phyloP scores from a whole-genome alignment of 2,797 vertebrate species.

The Hephaestus fuliginosus region DNA sequence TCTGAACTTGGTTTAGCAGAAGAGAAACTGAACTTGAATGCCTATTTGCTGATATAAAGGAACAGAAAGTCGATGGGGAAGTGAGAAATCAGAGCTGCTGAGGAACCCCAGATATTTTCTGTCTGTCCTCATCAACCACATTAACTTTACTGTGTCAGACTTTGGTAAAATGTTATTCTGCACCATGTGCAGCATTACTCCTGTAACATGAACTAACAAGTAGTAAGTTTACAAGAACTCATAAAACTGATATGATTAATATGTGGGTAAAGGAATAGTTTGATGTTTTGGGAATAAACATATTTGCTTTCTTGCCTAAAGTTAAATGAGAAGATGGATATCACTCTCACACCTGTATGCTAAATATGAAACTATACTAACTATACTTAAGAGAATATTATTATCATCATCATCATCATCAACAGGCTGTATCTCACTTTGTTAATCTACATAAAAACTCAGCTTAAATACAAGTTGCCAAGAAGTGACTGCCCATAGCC shows the following conservation, averaged over 20 bases:
- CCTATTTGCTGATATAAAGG: neutral
- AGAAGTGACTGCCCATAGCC: too few relatives aligned
- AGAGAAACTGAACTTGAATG: slow-evolving; percentile 17
- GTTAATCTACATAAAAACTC: too few relatives aligned
- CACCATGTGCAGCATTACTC: neutral
- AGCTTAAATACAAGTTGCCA: too few relatives aligned
- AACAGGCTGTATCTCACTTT: too few relatives aligned
- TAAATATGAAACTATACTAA: neutral
- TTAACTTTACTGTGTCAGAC: too few relatives aligned
- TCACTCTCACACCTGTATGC: too few relatives aligned
- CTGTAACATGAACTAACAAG: neutral
- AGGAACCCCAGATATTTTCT: neutral
- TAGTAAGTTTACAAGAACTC: neutral
- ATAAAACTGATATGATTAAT: neutral
- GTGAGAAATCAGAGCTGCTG: neutral
- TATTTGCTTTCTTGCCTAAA: neutral
- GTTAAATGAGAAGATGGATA: neutral
- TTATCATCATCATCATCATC: too few relatives aligned
- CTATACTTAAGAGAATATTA: too few relatives aligned
- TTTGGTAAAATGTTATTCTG: neutral
- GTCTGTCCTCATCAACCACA: neutral
- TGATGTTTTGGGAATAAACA: neutral
- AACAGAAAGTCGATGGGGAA: slow-evolving; percentile 31
- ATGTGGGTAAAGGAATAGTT: neutral
- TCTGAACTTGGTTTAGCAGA: slow-evolving; percentile 30